Conservation (phyloP, 2,113 vertebrate species). For the Misgurnus anguillicaudatus region DNA sequence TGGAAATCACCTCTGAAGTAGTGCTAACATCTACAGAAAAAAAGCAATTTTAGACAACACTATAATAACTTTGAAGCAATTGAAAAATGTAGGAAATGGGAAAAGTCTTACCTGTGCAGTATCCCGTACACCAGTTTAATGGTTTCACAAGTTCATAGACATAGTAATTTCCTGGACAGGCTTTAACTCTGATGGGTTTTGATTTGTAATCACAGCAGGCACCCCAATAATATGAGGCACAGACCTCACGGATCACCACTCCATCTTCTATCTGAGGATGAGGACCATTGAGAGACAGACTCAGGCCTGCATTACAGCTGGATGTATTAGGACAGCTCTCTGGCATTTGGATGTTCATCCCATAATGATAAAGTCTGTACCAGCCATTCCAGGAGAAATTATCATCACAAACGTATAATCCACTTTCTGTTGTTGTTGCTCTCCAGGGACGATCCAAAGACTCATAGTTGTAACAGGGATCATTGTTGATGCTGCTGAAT, state of each 20-base stretch:
- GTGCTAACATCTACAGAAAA: not conserved
- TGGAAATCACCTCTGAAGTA: not conserved
- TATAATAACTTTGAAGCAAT: not conserved
- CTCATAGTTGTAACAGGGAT: conserved; percentile 36
- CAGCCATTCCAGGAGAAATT: conserved; percentile 51
- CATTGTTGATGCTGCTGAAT: conserved; percentile 14
- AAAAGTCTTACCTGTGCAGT: conserved; percentile 26
- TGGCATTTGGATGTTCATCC: conserved; percentile 34
- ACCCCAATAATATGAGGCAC: not conserved
- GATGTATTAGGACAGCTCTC: conserved; percentile 19
- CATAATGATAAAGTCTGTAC: conserved; percentile 42
- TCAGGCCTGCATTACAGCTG: conserved; percentile 28
- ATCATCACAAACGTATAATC: not conserved
- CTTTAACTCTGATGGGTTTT: conserved; percentile 30
- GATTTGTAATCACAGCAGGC: not conserved
- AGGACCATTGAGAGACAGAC: conserved; percentile 44
- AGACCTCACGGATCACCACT: conserved; percentile 23
- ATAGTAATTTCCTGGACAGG: conserved; percentile 32
- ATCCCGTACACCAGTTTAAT: not conserved
- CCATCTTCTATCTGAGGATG: conserved; percentile 44
- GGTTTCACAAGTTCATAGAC: conserved; percentile 36
- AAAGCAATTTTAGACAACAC: not conserved
- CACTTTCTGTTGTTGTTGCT: conserved; percentile 15
- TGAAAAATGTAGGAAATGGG: not conserved
- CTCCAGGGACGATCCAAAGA: conserved; percentile 35